Base-by-base conservation (phyloP, 2,797 vertebrate genomes). In the Hephaestus fuliginosus region DNA sequence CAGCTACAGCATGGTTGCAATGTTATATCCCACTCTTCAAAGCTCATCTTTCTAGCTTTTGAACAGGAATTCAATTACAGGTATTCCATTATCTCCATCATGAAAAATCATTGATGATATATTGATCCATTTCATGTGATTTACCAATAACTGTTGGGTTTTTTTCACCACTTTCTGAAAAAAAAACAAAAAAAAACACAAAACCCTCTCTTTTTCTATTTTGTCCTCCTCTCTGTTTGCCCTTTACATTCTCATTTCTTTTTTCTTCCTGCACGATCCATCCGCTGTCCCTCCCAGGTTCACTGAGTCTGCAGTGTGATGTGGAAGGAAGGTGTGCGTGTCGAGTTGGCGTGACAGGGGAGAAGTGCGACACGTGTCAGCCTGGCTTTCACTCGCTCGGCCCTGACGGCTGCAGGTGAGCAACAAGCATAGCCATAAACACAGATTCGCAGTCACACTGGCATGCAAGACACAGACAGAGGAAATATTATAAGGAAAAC, bases 401-500 rank as follows among this genome's bases (percentile, higher is more conserved):
- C 0, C 96, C 95, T 46, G 95, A 95, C 0, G 97, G 97, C 86
- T 98, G 97, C 96, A 96, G 97, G 97, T 97, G 92, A 96, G 95
- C 65, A 64, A 77, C 3, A 57, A 10, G 20, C 17, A 20, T 13
- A n/a, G 2, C 7, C 60, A 20, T 7, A 56, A 14, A 53, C 60
- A 66, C 69, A 46, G 28, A 70, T 48, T 4, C 33, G 22, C 13
- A 28, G 63, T 66, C 28, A 56, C 17, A 36, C 18, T 28, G 44
- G 39, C 36, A 28, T 13, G 30, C 4, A 1, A 44, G 17, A n/a
- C 17, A 48, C 13, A 57, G 28, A n/a, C 2, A 43, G 58, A 18
- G 12, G 14, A 28, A 41, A 39, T 18, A 3, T 6, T 36, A 12
- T 1, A 56, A 11, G 33, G 13, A 36, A 33, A 14, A n/a, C 4